Conservation (phyloP, 2,113 vertebrate genomes). For the Larimichthys crocea region DNA sequence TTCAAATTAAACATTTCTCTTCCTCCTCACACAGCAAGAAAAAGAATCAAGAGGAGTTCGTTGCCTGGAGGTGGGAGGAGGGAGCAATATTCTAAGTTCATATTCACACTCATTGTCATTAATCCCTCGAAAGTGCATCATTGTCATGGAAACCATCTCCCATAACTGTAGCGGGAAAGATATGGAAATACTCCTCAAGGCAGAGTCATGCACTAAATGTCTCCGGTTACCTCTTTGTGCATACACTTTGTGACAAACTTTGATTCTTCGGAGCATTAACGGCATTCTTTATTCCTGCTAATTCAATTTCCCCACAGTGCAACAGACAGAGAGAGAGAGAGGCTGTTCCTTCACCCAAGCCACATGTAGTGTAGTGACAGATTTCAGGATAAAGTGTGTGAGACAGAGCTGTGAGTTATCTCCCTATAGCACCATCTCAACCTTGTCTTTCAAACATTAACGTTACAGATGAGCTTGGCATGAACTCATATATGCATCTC, state of each 20-base stretch:
- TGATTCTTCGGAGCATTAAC: constrained; percentile 54
- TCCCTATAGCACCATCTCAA: constrained; percentile 1
- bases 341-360: constrained; percentile 12
- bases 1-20: constrained; percentile 59
- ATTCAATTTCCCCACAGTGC: constrained; percentile 54
- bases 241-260: constrained; percentile 46
- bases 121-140: constrained; percentile 55
- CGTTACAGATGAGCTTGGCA: constrained; percentile 44
- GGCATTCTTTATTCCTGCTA: constrained; percentile 47
- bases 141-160: constrained; percentile 74
- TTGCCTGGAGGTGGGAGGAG: constrained; percentile 14
- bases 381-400: constrained; percentile 15
- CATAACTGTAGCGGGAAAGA: constrained; percentile 20
- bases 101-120: constrained; percentile 47
- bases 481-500: constrained; percentile 39
- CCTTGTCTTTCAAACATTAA: constrained; percentile 49
- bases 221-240: constrained; percentile 49
- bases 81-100: constrained; percentile 17
- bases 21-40: constrained; percentile 46
- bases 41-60: constrained; percentile 48
- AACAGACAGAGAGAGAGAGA: constrained; percentile 14
- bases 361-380: background rate
- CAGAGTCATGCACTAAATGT: constrained; percentile 10
- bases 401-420: constrained; percentile 5
- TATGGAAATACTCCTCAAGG: constrained; percentile 36